Base-by-base conservation (phyloP, 2,888 invertebrate species). In the Orthonychiurus folsomi region DNA sequence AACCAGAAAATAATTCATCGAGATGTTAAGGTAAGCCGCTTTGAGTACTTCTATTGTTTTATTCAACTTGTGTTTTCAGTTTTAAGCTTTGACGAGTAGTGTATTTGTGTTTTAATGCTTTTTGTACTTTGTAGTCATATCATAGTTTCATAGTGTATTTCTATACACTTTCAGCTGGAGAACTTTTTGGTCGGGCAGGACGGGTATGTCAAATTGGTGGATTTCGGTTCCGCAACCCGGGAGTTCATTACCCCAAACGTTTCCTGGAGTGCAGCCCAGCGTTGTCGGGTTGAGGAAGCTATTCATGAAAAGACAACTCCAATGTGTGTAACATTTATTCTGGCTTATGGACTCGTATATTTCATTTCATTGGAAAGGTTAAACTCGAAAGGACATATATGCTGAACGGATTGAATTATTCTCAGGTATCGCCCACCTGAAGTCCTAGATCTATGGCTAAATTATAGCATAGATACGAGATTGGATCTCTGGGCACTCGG, bases 401-500 rank as follows among this genome's bases (percentile, higher is more conserved):
- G 9, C 25, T 59, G 12, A 48, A 50, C 12, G 20, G 20, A 12
- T 50, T 83, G 48, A 21, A 9, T n/a, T 26, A 25, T 50, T 26
- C 47, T 24, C 27, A 69, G 69, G 97, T 99, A 99, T 78, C 83
- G 99, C 76, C 90, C 97, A 0, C 99, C 99, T 28, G 99, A 99
- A 82, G 94, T 97, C 87, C 82, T 97, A 68, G 96, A 97, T 76
- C 91, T 95, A 2, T 99, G 97, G 89, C 92, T 88, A 75, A 95
- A 99, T 77, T 87, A 88, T 76, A 88, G 87, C 66, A 93, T 99
- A 70, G 93, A 93, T 62, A 84, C 89, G 69, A 86, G 89, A 53
- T 86, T 88, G 1, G 99, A 99, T 79, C 83, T 95, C 48, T 99
- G 99, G 99, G 96, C 97, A 0, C 80, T 99, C 18, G 99, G 99